phyloP scores from a whole-genome alignment of 2,113 vertebrate genomes.

The Nesogale talazaci region DNA sequence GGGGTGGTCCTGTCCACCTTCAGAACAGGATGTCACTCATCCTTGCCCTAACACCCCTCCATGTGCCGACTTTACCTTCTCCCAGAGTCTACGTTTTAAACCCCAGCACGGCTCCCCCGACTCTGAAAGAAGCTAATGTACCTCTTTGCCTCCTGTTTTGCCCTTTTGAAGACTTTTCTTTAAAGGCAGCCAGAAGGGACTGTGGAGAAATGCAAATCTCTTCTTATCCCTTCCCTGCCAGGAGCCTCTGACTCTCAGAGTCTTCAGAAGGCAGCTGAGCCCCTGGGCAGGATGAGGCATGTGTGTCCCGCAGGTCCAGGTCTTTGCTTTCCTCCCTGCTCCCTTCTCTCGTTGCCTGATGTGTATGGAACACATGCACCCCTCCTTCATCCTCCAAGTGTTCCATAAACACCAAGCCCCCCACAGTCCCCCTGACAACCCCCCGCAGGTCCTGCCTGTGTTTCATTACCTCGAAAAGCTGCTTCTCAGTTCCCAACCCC shows the following conservation, averaged over 20 bases:
- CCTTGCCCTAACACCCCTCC: fast-evolving
- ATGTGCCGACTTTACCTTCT: fast-evolving
- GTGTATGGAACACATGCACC: fast-evolving
- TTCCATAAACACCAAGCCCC: background rate
- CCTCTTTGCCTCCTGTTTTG: background rate
- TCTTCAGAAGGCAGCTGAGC: fast-evolving
- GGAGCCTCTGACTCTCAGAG: fast-evolving
- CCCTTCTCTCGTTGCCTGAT: fast-evolving
- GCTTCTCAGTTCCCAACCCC: background rate
- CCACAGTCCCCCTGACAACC: fast-evolving
- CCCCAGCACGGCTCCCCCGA: fast-evolving
- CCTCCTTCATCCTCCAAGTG: no score
- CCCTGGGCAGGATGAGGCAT: fast-evolving
- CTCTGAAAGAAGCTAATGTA: background rate
- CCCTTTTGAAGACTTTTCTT: background rate
- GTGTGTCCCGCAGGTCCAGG: background rate
- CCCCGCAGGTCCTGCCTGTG: fast-evolving
- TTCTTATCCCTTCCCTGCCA: fast-evolving
- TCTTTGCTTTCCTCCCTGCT: background rate
- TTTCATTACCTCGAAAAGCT: background rate
- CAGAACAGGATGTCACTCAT: fast-evolving
- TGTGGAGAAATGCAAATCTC: background rate
- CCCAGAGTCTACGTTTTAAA: background rate
- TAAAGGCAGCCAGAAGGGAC: no score
- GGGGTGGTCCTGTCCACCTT: background rate